Evolutionary conservation across 2,113 vertebrate species (phyloP).

Genomic region (Ictalurus furcatus): DNA sequence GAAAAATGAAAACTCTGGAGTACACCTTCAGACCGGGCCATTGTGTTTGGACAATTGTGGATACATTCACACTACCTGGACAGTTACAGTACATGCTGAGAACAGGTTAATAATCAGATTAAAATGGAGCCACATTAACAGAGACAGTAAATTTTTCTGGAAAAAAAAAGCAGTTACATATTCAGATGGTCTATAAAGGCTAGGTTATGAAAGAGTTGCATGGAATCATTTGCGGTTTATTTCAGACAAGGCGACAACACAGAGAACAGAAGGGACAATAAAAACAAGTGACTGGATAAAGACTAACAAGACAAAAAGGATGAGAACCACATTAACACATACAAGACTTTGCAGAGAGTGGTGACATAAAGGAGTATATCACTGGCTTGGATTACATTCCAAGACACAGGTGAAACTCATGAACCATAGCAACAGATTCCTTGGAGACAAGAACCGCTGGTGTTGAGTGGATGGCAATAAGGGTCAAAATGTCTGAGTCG

Average conservation of each 20-base stretch:
- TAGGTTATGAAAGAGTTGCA: not conserved
- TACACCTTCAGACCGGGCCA: not conserved
- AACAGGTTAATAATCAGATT: not conserved
- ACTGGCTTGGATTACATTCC: not conserved
- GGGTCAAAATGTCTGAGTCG: not conserved
- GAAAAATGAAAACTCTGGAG: not conserved
- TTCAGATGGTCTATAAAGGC: conserved; percentile 48
- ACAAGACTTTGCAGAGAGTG: no score
- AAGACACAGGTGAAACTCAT: conserved; percentile 12
- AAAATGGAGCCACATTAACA: not conserved
- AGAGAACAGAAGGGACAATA: not conserved
- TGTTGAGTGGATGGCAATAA: not conserved
- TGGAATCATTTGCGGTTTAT: conserved; percentile 21
- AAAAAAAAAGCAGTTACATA: not conserved
- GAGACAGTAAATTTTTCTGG: not conserved
- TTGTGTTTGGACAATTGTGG: not conserved
- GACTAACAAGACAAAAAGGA: not conserved
- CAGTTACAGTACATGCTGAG: not conserved
- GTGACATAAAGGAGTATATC: not conserved
- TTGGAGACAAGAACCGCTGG: not conserved
- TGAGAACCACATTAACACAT: not conserved
- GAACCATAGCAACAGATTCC: conserved; percentile 22
- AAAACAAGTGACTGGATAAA: not conserved
- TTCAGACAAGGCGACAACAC: conserved; percentile 47
- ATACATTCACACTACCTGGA: not conserved